Percentiles rank a stretch among this genome's conserved stretches.
Conservation (phyloP, 2,113 vertebrate genomes). For the Genyomyrus donnyi region DNA sequence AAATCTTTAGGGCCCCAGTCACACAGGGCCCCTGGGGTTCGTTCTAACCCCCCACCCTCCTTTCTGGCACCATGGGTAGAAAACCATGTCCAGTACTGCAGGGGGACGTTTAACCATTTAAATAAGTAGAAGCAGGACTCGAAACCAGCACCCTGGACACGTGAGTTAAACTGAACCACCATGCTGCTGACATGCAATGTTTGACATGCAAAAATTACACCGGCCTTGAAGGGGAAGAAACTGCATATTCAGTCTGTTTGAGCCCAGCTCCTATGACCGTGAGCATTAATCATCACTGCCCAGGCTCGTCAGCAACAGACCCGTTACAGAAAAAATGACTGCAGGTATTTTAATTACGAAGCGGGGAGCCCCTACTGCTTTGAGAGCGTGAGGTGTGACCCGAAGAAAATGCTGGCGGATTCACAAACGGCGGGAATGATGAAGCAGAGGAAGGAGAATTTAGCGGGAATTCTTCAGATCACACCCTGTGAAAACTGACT, state of each 20-base stretch:
- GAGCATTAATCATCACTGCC: neutral
- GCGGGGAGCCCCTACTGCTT: neutral
- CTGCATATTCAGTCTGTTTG: neutral
- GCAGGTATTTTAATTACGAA: neutral
- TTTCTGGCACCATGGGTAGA: too few species aligned
- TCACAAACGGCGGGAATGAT: neutral
- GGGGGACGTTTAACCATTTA: neutral
- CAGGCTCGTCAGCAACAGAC: neutral
- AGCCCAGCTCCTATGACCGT: neutral
- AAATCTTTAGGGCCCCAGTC: too few species aligned
- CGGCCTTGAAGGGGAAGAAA: neutral
- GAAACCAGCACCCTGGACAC: neutral
- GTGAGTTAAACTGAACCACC: neutral
- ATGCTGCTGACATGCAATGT: neutral
- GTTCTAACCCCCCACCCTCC: too few species aligned
- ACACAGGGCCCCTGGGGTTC: too few species aligned
- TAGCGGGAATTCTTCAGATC: constrained; percentile 2
- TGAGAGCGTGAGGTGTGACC: neutral
- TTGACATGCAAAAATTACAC: neutral
- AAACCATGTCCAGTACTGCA: neutral
- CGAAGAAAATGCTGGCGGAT: neutral
- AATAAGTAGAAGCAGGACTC: neutral
- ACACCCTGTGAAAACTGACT: neutral
- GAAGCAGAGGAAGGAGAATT: neutral
- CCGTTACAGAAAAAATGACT: neutral